These are phyloP conservation scores for Hylomyscus alleni DNA, from an alignment of 2,797 vertebrate species.

Conservation along the genomic window DNA sequence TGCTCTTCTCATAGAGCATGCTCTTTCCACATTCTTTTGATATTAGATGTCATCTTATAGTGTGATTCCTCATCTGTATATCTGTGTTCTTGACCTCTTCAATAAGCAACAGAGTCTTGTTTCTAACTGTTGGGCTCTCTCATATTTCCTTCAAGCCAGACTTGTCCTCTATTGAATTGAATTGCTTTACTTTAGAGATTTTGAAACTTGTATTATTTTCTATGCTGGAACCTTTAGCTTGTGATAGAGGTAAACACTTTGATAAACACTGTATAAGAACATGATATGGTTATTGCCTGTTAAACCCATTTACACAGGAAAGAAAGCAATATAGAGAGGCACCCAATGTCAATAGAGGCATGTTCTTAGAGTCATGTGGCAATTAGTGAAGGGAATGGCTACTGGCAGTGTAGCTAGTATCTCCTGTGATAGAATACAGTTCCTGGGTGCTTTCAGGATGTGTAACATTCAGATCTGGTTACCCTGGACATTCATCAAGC, in stretches of 20 bases:
- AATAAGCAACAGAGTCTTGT: background rate
- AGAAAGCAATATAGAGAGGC: background rate
- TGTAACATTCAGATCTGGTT: background rate
- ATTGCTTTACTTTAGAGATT: conserved; percentile 14
- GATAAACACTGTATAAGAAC: background rate
- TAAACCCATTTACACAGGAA: background rate
- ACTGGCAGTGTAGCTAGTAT: background rate
- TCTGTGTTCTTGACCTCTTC: background rate
- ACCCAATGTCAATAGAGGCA: background rate
- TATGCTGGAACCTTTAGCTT: background rate
- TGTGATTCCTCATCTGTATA: background rate
- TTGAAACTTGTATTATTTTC: background rate
- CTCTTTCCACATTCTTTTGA: background rate
- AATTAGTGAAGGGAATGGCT: background rate
- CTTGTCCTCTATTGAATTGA: background rate
- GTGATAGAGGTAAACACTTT: background rate
- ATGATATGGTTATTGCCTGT: background rate
- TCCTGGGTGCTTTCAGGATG: background rate
- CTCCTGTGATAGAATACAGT: background rate
- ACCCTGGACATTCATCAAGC: conserved; percentile 35
- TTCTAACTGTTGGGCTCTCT: background rate
- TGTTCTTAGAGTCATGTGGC: background rate
- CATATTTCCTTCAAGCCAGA: background rate
- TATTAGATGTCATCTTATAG: background rate
- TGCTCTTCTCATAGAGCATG: background rate